Evolutionary conservation across 2,797 vertebrate species (phyloP), one percentile per base, ranked within the genome.

Genomic region (Smutsia temminckii): DNA sequence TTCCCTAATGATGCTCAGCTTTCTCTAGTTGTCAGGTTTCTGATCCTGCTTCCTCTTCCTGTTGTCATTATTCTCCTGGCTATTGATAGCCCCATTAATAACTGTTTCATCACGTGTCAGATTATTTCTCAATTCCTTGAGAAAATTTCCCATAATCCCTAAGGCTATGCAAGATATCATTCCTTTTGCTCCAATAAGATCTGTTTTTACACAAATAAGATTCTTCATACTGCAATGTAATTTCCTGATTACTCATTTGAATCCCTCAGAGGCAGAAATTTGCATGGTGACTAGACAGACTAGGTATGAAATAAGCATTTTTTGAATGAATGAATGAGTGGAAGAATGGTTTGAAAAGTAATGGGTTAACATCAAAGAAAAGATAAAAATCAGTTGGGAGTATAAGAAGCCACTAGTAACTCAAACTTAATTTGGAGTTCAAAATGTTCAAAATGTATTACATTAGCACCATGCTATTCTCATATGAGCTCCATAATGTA

Each of bases 361-460:
- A 83, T 23, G 6, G 49, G 16, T 53, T 92, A 94, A 77, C 16
- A 55, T 46, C 16, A 66, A 75, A 9, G 13, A 29, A 61, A 59
- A 89, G n/a, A 57, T 64, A 88, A 75, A 42, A 63, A 83, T n/a
- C 4, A 5, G 11, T 20, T 89, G 16, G 14, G 17, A 93, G 29
- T 75, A 87, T 29, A 77, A 63, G 32, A 37, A 96, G 1, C 13
- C 37, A 93, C 77, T 61, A 87, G 29, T 64, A 42, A 89, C 37
- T 66, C 53, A 92, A 37, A 85, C 57, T 91, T 78, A 95, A 88
- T 94, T 46, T 88, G 5, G 34, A 93, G 17, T 57, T 51, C 20
- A 79, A 68, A 95, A 75, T 95, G 17, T 57, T 51, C 20, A 79
- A 68, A 95, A 75, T 95, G 59, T 49, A 89, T 79, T 40, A 95